Evolutionary conservation across 2,113 vertebrate species (phyloP).

Genomic region (Oncorhynchus kisutch): DNA sequence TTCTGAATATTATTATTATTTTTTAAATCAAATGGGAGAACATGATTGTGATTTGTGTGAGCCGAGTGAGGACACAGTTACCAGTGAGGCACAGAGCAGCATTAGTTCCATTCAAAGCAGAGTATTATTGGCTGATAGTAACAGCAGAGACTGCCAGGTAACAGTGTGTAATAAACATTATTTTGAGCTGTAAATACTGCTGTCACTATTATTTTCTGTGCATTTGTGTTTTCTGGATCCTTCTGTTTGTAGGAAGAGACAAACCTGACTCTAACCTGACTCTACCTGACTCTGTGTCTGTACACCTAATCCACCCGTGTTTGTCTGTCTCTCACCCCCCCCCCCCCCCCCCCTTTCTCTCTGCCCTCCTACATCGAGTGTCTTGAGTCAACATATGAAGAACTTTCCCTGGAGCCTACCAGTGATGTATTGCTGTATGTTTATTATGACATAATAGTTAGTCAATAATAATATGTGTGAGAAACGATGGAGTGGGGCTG

Average conservation of each 20-base stretch:
- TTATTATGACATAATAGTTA: too few relatives aligned
- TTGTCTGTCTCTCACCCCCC: slow-evolving; percentile 12
- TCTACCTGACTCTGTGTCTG: slow-evolving; percentile 40
- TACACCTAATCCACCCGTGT: slow-evolving; percentile 49
- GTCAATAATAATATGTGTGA: too few relatives aligned
- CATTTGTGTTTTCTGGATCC: slow-evolving; percentile 18
- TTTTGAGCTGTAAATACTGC: not conserved
- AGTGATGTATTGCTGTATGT: too few relatives aligned
- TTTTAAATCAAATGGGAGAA: too few relatives aligned
- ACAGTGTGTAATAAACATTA: not conserved
- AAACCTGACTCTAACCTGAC: slow-evolving; percentile 61
- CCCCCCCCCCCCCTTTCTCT: not conserved
- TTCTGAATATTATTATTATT: too few relatives aligned
- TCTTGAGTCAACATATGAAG: not conserved
- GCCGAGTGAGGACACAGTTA: too few relatives aligned
- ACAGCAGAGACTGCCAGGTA: not conserved
- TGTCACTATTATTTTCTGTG: slow-evolving; percentile 16
- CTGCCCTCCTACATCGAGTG: not conserved
- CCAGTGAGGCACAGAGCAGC: too few relatives aligned
- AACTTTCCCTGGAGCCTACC: too few relatives aligned
- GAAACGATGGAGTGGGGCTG: too few relatives aligned
- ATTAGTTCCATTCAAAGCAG: not conserved
- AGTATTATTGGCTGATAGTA: not conserved
- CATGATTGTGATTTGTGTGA: too few relatives aligned
- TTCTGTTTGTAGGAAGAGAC: slow-evolving; percentile 33